Evolutionary conservation across 2,113 vertebrate species (phyloP).

Genomic region (Pavo muticus): DNA sequence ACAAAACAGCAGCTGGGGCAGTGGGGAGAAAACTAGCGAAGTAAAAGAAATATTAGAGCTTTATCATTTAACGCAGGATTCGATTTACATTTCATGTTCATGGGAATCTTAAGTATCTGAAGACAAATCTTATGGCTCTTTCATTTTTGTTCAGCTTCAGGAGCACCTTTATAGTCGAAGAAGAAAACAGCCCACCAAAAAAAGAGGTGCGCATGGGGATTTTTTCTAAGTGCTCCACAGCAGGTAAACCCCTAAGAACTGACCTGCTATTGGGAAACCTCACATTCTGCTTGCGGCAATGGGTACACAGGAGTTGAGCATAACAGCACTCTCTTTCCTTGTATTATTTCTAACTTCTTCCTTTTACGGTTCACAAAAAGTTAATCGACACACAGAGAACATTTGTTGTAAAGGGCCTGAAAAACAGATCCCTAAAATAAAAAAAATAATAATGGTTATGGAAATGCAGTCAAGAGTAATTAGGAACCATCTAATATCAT

Average conservation of each 20-base stretch:
- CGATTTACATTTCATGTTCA: background rate
- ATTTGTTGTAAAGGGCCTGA: background rate
- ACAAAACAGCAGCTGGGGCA: background rate
- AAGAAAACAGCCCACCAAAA: background rate
- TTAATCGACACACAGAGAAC: background rate
- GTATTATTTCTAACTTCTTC: background rate
- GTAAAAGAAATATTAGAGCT: background rate
- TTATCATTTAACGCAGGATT: background rate
- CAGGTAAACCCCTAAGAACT: background rate
- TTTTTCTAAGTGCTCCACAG: background rate
- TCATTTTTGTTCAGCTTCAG: background rate
- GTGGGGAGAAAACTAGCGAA: accelerated
- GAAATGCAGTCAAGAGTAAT: background rate
- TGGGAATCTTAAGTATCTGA: background rate
- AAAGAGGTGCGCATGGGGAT: accelerated
- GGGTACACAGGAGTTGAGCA: background rate
- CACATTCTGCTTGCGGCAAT: background rate
- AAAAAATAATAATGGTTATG: background rate
- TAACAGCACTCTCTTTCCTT: background rate
- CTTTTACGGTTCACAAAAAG: background rate
- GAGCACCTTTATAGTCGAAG: background rate
- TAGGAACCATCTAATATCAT: background rate
- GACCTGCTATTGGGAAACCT: background rate
- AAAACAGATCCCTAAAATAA: background rate
- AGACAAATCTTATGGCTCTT: background rate